Evolutionary conservation across 2,113 vertebrate species (phyloP).

Genomic region (Percina caprodes): DNA sequence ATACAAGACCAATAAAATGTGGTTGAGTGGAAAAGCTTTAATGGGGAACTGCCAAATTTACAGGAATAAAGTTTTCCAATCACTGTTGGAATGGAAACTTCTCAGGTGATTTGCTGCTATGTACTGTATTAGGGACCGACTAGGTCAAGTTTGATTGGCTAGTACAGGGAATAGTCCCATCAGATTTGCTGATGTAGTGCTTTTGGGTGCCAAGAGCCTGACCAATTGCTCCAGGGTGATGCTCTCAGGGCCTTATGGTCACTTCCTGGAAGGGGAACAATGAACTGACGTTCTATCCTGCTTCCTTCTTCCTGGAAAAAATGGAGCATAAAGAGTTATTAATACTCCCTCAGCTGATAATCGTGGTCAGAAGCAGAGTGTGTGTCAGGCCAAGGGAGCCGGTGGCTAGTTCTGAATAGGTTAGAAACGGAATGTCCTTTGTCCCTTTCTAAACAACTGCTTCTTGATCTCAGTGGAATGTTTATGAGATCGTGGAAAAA

Average conservation of each 20-base stretch:
- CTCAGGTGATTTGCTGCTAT: conserved; percentile 53
- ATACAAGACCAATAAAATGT: conserved; percentile 64
- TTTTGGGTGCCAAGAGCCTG: conserved; percentile 29
- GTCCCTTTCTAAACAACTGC: conserved; percentile 40
- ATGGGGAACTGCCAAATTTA: conserved; percentile 43
- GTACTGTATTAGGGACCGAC: conserved; percentile 33
- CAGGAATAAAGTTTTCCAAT: conserved; percentile 63
- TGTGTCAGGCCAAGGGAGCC: conserved; percentile 13
- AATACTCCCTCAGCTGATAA: conserved; percentile 68
- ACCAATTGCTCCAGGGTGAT: conserved; percentile 31
- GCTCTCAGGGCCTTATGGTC: conserved; percentile 42
- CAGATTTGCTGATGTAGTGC: conserved; percentile 29
- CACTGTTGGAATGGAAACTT: conserved; percentile 59
- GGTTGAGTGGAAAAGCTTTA: conserved; percentile 51
- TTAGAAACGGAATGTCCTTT: conserved; percentile 46
- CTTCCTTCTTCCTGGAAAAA: conserved; percentile 75
- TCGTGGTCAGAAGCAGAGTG: conserved; percentile 36
- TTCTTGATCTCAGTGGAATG: conserved; percentile 66
- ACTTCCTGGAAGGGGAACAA: conserved; percentile 80
- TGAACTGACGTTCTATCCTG: conserved; percentile 70
- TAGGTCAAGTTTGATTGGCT: conserved; percentile 55
- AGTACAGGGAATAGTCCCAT: conserved; percentile 51
- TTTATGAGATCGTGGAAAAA: conserved; percentile 70
- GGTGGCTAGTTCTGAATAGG: conserved; percentile 29
- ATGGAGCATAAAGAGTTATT: conserved; percentile 69